Evolutionary conservation across 2,113 vertebrate genomes (phyloP).

Genomic region (Rhinogobius similis): DNA sequence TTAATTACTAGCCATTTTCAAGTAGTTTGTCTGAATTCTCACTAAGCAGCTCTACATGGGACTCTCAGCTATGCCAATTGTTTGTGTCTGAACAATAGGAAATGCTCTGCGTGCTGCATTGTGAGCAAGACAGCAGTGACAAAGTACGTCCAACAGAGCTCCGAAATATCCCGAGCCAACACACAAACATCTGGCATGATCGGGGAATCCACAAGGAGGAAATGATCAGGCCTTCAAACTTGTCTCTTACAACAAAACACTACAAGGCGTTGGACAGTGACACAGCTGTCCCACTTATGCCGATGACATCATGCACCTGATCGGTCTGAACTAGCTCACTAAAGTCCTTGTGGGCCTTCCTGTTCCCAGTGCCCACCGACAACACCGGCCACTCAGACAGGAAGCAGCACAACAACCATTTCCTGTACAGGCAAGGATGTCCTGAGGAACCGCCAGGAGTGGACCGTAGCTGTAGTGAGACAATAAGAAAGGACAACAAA

Average conservation of each 20-base stretch:
- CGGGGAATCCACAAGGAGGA: conserved; percentile 26
- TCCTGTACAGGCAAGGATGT: conserved; percentile 51
- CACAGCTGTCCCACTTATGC: conserved; percentile 70
- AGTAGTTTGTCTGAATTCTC: conserved; percentile 17
- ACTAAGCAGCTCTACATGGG: conserved; percentile 8
- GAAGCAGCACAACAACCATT: conserved; percentile 57
- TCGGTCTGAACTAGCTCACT: conserved; percentile 41
- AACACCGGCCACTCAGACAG: conserved; percentile 48
- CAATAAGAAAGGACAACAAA: conserved; percentile 2
- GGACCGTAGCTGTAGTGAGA: background rate
- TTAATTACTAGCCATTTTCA: conserved; percentile 21
- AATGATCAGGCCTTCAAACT: conserved; percentile 46
- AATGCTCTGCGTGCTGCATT: conserved; percentile 13
- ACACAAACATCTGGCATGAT: conserved; percentile 9
- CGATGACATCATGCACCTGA: conserved; percentile 73
- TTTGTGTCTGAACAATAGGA: conserved; percentile 33
- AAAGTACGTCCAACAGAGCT: background rate
- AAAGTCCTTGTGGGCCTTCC: conserved; percentile 61
- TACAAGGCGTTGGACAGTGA: conserved; percentile 53
- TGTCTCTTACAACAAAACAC: conserved; percentile 25
- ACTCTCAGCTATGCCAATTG: conserved; percentile 29
- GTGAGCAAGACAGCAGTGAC: background rate
- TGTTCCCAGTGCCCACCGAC: conserved; percentile 51
- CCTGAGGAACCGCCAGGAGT: conserved; percentile 27
- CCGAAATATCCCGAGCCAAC: background rate